A percentile compares a stretch with the other conserved stretches of the same genome.
phyloP scores from a whole-genome alignment of 1,140 invertebrate species.

The Charaxes varanes region DNA sequence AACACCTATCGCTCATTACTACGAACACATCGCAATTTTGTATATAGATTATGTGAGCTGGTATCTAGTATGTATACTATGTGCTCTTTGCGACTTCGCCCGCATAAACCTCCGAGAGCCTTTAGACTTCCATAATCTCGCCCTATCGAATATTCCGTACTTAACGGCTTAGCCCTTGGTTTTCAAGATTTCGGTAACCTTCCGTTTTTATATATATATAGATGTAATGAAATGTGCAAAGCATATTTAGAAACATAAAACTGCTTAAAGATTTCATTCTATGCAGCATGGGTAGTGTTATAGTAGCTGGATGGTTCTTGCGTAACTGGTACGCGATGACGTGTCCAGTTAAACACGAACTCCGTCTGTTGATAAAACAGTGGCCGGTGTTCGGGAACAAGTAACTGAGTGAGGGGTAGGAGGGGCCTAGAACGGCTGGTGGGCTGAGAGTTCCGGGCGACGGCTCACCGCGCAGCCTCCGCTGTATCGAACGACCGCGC shows the following conservation, averaged over 20 bases:
- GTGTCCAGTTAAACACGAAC: slow-evolving; percentile 16
- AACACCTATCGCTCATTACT: too few relatives aligned
- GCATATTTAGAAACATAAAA: slow-evolving; percentile 15
- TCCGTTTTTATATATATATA: too few relatives aligned
- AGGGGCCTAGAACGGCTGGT: slow-evolving; percentile 29
- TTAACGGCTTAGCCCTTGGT: too few relatives aligned
- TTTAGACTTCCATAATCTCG: too few relatives aligned
- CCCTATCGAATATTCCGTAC: too few relatives aligned
- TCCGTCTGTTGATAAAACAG: slow-evolving; percentile 20
- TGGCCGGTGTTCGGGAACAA: slow-evolving; percentile 14
- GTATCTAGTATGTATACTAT: too few relatives aligned
- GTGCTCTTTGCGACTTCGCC: too few relatives aligned
- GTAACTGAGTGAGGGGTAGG: slow-evolving; percentile 20
- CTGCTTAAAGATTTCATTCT: slow-evolving; percentile 19
- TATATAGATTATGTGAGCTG: too few relatives aligned
- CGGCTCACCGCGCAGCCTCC: slow-evolving; percentile 59
- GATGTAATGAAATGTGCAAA: neutral
- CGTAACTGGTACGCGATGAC: slow-evolving; percentile 28
- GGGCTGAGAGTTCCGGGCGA: slow-evolving; percentile 37
- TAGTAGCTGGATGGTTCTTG: slow-evolving; percentile 28
- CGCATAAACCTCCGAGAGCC: too few relatives aligned
- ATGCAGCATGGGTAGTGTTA: slow-evolving; percentile 30
- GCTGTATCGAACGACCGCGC: slow-evolving; percentile 58
- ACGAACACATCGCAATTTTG: too few relatives aligned
- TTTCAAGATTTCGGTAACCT: too few relatives aligned